A percentile compares a stretch with the other conserved stretches of the same genome.
Conservation (phyloP, 2,888 invertebrate genomes). For the Drosophila testacea region DNA sequence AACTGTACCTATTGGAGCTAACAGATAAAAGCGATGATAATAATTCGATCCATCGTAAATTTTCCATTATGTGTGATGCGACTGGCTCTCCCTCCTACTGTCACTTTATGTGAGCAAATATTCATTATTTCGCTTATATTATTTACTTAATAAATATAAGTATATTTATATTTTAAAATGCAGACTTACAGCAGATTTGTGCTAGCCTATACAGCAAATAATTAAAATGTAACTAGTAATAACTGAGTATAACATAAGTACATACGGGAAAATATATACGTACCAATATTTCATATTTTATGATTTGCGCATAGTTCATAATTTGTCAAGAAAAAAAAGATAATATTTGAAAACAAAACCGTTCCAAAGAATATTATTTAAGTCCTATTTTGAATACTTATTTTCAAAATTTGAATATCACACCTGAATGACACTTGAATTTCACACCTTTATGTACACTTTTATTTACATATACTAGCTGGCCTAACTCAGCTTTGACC, state of each 20-base stretch:
- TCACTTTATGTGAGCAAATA: constrained; percentile 8
- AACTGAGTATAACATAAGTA: constrained; percentile 16
- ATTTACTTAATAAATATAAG: constrained; percentile 10
- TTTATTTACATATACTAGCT: background rate
- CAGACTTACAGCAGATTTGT: constrained; percentile 12
- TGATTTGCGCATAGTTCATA: constrained; percentile 7
- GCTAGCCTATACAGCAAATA: constrained; percentile 9
- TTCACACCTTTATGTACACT: background rate
- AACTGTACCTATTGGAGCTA: constrained; percentile 26
- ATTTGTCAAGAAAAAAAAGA: background rate
- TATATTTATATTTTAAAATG: constrained; percentile 24
- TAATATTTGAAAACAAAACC: constrained; percentile 4
- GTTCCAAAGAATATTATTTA: constrained; percentile 34
- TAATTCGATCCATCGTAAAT: constrained; percentile 19
- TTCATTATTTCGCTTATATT: constrained; percentile 6
- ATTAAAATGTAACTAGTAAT: constrained; percentile 20
- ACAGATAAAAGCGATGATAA: constrained; percentile 5
- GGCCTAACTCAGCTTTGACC: background rate
- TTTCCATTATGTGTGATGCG: constrained; percentile 4
- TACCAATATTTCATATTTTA: constrained; percentile 26
- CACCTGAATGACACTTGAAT: background rate
- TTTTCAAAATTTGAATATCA: background rate
- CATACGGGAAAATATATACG: constrained; percentile 12
- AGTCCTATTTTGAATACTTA: constrained; percentile 4
- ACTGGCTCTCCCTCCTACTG: background rate